Base-by-base conservation (phyloP, 1,140 invertebrate genomes). In the Hylyphantes graminicola region DNA sequence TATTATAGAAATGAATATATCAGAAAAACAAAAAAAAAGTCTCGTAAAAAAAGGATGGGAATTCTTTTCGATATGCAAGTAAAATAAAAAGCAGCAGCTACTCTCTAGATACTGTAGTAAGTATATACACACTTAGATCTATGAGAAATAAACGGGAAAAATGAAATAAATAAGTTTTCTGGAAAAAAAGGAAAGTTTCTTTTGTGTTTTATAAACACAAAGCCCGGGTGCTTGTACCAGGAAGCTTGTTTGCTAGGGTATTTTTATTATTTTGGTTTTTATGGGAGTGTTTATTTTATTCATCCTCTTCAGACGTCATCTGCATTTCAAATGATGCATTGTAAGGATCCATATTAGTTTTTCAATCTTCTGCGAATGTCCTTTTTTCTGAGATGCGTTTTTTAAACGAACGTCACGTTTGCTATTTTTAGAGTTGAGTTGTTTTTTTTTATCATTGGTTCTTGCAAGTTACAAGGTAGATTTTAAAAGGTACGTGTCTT, bases 291-390 rank as follows among this genome's bases (percentile, higher is more conserved):
- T 35, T 35, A 21, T 74, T 12, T 74, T 74, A 59, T 74, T 74
- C 55, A 74, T 59, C 48, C 53, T 64, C 57, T 50, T 53, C 50
- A 51, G 59, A 61, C 55, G n/a, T 61, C 57, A 76, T 76, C 74
- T 76, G 74, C 74, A 76, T 76, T 76, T 76, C 74, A 64, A 63
- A 76, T 76, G 74, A 76, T 19, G 57, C 53, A 76, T 76, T 64
- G 59, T n/a, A 48, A 61, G 53, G 17, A 7, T 8, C 17, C 57
- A 21, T 21, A 74, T 74, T 59, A 70, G 50, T 11, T 51, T 70
- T 53, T 54, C n/a, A 35, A 35, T 35, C 35, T 35, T 35, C 35
- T 35, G 35, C 35, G 35, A 35, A 35, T 35, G 35, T 35, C 35
- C 35, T 35, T 35, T 35, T 35, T 35, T 35, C n/a, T 35, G 5